Percentiles rank a stretch among this genome's conserved stretches.
Conservation (phyloP, 2,113 vertebrate species). For the Rattus norvegicus region DNA sequence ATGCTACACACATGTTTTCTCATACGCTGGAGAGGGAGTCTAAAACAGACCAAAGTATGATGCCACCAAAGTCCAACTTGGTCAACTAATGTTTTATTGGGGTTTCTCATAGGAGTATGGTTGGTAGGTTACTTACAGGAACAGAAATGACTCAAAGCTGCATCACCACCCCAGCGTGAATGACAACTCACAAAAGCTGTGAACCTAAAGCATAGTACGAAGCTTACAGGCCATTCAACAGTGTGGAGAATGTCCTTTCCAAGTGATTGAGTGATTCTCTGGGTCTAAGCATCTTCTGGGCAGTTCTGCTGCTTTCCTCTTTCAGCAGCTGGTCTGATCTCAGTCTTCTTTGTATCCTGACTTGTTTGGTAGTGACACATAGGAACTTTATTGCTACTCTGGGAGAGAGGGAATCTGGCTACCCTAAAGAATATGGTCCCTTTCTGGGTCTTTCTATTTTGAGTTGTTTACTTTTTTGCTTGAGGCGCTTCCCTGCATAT, state of each 20-base stretch:
- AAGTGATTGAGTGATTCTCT: background rate
- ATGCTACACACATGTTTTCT: background rate
- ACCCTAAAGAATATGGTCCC: background rate
- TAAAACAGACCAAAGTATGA: background rate
- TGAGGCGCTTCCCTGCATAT: background rate
- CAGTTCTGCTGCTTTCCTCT: background rate
- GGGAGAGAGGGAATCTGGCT: background rate
- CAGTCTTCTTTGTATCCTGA: background rate
- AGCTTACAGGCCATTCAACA: background rate
- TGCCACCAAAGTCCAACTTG: background rate
- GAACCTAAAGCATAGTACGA: background rate
- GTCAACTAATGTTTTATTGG: background rate
- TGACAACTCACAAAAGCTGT: background rate
- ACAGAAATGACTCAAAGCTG: background rate
- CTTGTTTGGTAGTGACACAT: background rate
- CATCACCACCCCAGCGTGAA: background rate
- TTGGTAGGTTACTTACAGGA: background rate
- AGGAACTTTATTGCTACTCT: background rate
- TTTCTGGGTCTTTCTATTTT: background rate
- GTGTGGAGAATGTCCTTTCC: background rate
- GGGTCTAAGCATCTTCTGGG: background rate
- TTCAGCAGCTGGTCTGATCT: background rate
- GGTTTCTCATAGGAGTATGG: background rate
- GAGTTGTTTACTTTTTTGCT: background rate
- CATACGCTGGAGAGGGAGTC: background rate